Conservation (phyloP, 1,140 invertebrate genomes). For the Ditylenchus dipsaci region DNA sequence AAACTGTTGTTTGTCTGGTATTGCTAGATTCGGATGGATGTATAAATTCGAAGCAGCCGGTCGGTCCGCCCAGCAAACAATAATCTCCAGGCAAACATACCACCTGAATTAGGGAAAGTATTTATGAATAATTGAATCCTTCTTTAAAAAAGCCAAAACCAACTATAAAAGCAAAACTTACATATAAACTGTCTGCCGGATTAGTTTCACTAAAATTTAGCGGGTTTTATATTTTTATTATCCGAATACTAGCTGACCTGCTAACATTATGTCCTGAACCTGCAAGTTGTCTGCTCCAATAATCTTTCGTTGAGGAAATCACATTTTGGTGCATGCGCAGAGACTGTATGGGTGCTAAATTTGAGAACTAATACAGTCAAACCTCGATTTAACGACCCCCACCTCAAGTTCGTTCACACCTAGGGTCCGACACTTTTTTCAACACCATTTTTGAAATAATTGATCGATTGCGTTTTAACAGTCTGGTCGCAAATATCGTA, state of each 20-base stretch:
- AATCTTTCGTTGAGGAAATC: not conserved
- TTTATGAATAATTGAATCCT: too few species aligned
- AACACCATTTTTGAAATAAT: not conserved
- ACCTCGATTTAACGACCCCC: too few species aligned
- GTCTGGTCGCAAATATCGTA: too few species aligned
- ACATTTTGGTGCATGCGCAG: constrained; percentile 36
- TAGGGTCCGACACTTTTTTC: not conserved
- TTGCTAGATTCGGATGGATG: not conserved
- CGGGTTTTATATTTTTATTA: too few species aligned
- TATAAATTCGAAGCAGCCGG: not conserved
- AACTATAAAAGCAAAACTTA: too few species aligned
- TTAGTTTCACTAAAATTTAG: not conserved
- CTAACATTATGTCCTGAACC: not conserved
- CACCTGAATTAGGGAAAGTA: constrained; percentile 13
- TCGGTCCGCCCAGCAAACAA: not conserved
- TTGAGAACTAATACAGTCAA: constrained; percentile 8
- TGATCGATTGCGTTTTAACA: too few species aligned
- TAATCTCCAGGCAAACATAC: not conserved
- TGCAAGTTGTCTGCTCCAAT: not conserved
- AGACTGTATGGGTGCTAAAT: constrained; percentile 51
- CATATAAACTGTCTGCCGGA: constrained; percentile 40
- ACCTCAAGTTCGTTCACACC: too few species aligned
- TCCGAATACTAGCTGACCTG: not conserved
- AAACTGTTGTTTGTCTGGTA: not conserved
- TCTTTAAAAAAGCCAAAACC: too few species aligned